Base-by-base conservation (phyloP, 2,888 invertebrate genomes). In the Mythimna loreyi region DNA sequence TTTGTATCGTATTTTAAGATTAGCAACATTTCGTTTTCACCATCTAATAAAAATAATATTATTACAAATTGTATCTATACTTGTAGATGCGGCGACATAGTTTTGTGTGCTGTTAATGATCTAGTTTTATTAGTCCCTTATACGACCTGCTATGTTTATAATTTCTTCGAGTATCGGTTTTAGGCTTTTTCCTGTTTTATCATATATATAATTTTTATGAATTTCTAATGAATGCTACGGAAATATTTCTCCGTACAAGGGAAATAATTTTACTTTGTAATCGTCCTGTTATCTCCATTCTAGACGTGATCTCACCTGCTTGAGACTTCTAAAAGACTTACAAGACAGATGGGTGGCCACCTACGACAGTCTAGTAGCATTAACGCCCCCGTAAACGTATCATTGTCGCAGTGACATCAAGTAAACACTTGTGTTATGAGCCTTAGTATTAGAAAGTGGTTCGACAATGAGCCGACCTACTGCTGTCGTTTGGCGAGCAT, bases 401-500 rank as follows among this genome's bases (percentile, higher is more conserved):
- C 74, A 75, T 82, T 86, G 81, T 87, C 65, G 80, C 69, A 67
- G 75, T 76, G 84, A 82, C 84, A 82, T 72, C 73, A 68, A 78
- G 83, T 86, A 86, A 85, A 83, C 83, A 87, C 82, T 87, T 75
- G 55, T 79, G 75, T 65, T 83, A 75, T 82, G 80, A 85, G 78
- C 53, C 58, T 68, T 84, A 61, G 67, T 74, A 81, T 82, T 85
- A 86, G 87, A 88, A 88, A 87, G 86, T 84, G 73, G 68, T 81
- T 80, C 73, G 78, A 83, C 80, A 85, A 83, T 81, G 71, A 74
- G 66, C 66, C 79, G 78, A 84, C 81, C 83, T 82, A 82, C 75
- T 80, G 72, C 71, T 69, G 76, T 53, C 77, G 81, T 82, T 88
- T 87, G 86, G 87, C 87, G 81, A 83, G 86, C 83, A 78, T 76